Evolutionary conservation across 2,888 invertebrate species (phyloP).

Genomic region (Leptopilina myrica): DNA sequence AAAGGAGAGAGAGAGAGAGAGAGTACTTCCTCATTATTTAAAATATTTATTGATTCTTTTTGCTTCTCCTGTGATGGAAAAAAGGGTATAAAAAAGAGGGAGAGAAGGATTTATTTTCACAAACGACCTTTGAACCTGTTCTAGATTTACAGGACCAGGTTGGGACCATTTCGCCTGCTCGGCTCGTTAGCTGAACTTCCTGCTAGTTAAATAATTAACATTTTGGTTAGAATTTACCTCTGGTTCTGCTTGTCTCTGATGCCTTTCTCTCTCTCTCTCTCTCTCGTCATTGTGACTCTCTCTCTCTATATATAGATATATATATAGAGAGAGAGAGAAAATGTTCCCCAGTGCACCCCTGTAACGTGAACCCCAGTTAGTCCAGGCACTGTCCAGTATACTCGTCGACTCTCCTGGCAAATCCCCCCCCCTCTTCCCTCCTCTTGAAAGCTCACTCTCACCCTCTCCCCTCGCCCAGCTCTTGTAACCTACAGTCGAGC

Average conservation of each 20-base stretch:
- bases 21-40: no score
- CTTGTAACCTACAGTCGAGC: slow-evolving; percentile 55
- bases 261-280: slow-evolving; percentile 49
- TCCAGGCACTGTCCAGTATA: slow-evolving; percentile 71
- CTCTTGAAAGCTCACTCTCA: slow-evolving; percentile 38
- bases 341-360: slow-evolving; percentile 65
- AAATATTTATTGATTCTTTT: no score
- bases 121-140: slow-evolving; percentile 10
- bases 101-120: no score
- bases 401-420: slow-evolving; percentile 39
- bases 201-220: slow-evolving; percentile 73
- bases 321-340: slow-evolving; percentile 53
- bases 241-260: slow-evolving; percentile 60
- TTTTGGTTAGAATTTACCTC: slow-evolving; percentile 68
- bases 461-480: slow-evolving; percentile 42
- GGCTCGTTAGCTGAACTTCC: slow-evolving; percentile 69
- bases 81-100: no score
- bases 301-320: slow-evolving; percentile 49
- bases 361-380: slow-evolving; percentile 73
- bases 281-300: slow-evolving; percentile 53
- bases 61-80: no score
- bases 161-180: slow-evolving; percentile 59
- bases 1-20: no score
- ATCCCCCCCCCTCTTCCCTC: slow-evolving; percentile 39
- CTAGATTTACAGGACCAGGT: slow-evolving; percentile 12